Evolutionary conservation across 2,797 vertebrate genomes (phyloP), one percentile per base, ranked within the genome.

Genomic region (Mus minutoides): DNA sequence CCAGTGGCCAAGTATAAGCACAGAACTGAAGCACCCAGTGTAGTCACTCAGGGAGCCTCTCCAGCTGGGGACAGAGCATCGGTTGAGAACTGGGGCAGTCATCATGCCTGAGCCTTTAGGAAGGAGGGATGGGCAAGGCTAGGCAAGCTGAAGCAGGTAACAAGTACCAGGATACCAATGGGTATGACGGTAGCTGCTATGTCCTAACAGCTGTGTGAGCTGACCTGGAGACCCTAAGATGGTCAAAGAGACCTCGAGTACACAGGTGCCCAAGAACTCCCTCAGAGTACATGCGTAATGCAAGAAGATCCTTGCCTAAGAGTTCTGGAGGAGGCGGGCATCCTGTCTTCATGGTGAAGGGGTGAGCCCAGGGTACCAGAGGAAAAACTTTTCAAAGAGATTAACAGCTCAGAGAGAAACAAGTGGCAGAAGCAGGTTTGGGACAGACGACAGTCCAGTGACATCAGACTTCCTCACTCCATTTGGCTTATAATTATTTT

Each of bases 381-480:
- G 52, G 77, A 86, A 75, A 79, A 88, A 89, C 49, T 3, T 71
- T 62, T 43, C 69, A 77, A 92, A 91, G 84, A 90, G 34, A 77
- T 79, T 62, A 37, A 56, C 22, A 37, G 46, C 43, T 10, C 64
- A 82, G 86, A 75, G 88, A 52, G 34, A 77, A 77, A 24, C 9
- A 13, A 88, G 84, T 22, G 58, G 46, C 43, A 22, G 29, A 58
- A 90, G 52, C 24, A 31, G 79, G 76, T 31, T 60, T n/a, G 4
- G 40, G 88, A 91, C 34, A 71, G 88, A 40, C 6, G 62, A 62
- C 40, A 82, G 67, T 37, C 29, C 31, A 40, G 4, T 19, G 34
- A 22, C 12, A 11, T 90, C 37, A 49, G 78, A 91, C 9, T 75
- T 49, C 34, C 17, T 71, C 7, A 67, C 12, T 34, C 6, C 43